Percentiles rank a stretch among this genome's conserved stretches.
Evolutionary conservation across 2,113 vertebrate genomes (phyloP).

Genomic region (Chitala chitala): DNA sequence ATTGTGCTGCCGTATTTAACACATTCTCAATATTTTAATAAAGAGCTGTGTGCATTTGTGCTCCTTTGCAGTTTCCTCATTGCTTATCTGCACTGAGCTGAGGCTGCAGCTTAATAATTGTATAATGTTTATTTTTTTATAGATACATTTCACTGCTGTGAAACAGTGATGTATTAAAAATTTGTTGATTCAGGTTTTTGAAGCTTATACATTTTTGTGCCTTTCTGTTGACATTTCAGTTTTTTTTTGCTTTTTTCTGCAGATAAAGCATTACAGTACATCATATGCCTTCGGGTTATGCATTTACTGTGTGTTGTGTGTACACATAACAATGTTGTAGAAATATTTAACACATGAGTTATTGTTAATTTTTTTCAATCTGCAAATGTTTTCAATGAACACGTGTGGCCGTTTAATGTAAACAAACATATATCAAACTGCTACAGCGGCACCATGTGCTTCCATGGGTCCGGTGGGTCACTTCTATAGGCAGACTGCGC

Average conservation of each 20-base stretch:
- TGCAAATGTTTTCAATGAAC: constrained; percentile 8
- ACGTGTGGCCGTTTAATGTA: constrained; percentile 1
- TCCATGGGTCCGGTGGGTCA: background rate
- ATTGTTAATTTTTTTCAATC: too few species aligned
- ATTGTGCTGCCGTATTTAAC: background rate
- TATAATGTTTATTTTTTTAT: background rate
- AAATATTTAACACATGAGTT: too few species aligned
- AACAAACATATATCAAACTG: background rate
- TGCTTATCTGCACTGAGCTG: background rate
- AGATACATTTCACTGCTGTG: background rate
- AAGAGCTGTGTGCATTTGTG: too few species aligned
- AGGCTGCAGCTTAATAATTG: background rate
- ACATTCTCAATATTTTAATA: background rate
- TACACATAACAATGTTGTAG: too few species aligned
- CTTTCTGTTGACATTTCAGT: too few species aligned
- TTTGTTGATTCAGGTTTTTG: constrained; percentile 14
- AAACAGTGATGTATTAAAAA: too few species aligned
- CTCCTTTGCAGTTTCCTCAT: background rate
- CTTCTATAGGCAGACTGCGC: background rate
- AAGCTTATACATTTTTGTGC: background rate
- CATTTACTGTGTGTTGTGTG: too few species aligned
- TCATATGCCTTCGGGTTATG: too few species aligned
- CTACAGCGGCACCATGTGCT: background rate
- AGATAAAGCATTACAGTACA: background rate
- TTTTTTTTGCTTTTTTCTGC: background rate